Evolutionary conservation across 2,888 invertebrate genomes (phyloP).

Genomic region (Allacma fusca): DNA sequence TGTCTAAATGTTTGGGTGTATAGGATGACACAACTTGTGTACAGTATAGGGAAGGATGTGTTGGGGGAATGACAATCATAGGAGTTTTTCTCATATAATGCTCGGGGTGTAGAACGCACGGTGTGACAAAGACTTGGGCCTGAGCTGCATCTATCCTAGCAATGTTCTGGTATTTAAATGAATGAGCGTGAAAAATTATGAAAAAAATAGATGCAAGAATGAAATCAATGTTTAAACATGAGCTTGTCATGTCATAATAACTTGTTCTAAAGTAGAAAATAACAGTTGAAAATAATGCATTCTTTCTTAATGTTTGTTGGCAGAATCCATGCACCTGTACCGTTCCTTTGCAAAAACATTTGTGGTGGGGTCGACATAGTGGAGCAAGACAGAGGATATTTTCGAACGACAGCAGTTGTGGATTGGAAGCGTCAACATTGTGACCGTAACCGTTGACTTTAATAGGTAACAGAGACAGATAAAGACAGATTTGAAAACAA

Average conservation of each 20-base stretch:
- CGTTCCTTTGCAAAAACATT: neutral
- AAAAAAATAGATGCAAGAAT: conserved; percentile 7
- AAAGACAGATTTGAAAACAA: neutral
- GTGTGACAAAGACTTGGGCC: no score
- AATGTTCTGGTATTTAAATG: conserved; percentile 16
- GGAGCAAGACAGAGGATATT: neutral
- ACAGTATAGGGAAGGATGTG: neutral
- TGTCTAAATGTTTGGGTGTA: neutral
- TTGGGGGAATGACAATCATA: neutral
- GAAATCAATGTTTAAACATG: conserved; percentile 12
- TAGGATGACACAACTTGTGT: neutral
- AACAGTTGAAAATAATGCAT: conserved; percentile 12
- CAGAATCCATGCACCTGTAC: neutral
- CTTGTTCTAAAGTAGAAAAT: conserved; percentile 1
- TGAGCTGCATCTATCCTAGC: no score
- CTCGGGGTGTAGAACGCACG: no score
- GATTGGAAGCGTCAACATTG: conserved; percentile 5
- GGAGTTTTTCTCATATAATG: no score
- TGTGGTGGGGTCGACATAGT: neutral
- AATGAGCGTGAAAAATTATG: conserved; percentile 4
- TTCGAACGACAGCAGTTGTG: neutral
- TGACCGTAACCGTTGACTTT: conserved; percentile 7
- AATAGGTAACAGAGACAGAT: neutral
- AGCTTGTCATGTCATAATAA: conserved; percentile 12
- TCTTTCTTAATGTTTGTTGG: neutral